phyloP scores from a whole-genome alignment of 2,888 invertebrate species.

The Amaurobius ferox region DNA sequence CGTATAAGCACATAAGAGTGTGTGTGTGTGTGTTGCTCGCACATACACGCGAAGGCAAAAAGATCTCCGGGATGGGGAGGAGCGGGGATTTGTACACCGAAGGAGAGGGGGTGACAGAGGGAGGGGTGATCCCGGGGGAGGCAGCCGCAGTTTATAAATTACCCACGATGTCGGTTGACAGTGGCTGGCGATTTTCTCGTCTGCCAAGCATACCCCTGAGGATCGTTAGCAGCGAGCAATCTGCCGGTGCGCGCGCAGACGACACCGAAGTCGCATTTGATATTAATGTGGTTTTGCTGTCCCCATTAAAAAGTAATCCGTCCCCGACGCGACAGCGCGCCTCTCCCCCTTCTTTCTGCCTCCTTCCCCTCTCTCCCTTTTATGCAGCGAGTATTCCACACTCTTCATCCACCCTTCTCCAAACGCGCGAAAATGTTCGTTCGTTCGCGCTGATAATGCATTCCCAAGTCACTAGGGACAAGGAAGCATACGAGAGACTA shows the following conservation, averaged over 20 bases:
- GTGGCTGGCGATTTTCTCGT: slow-evolving; percentile 69
- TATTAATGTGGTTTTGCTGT: slow-evolving; percentile 76
- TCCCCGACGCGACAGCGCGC: slow-evolving; percentile 71
- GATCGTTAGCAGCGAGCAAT: slow-evolving; percentile 72
- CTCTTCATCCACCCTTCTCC: background rate
- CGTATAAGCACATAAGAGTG: slow-evolving; percentile 1
- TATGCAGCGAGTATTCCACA: background rate
- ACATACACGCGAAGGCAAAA: slow-evolving; percentile 42
- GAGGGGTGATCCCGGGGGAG: slow-evolving; percentile 32
- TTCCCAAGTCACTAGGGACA: slow-evolving; percentile 55
- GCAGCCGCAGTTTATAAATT: slow-evolving; percentile 73
- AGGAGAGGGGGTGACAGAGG: slow-evolving; percentile 20
- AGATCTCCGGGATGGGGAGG: slow-evolving; percentile 25
- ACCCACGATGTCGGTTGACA: slow-evolving; percentile 71
- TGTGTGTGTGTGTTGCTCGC: slow-evolving; percentile 21
- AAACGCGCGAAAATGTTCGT: slow-evolving; percentile 27
- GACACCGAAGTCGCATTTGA: slow-evolving; percentile 74
- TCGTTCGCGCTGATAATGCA: slow-evolving; percentile 57
- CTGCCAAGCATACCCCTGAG: slow-evolving; percentile 67
- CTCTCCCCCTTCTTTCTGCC: slow-evolving; percentile 41
- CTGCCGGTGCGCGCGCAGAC: slow-evolving; percentile 68
- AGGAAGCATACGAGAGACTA: background rate
- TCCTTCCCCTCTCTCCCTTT: slow-evolving; percentile 27
- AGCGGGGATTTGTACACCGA: background rate
- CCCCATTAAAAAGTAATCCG: slow-evolving; percentile 75